These are phyloP conservation scores for Pterostichus niger DNA, from an alignment of 2,888 invertebrate genomes.

Conservation along the genomic window DNA sequence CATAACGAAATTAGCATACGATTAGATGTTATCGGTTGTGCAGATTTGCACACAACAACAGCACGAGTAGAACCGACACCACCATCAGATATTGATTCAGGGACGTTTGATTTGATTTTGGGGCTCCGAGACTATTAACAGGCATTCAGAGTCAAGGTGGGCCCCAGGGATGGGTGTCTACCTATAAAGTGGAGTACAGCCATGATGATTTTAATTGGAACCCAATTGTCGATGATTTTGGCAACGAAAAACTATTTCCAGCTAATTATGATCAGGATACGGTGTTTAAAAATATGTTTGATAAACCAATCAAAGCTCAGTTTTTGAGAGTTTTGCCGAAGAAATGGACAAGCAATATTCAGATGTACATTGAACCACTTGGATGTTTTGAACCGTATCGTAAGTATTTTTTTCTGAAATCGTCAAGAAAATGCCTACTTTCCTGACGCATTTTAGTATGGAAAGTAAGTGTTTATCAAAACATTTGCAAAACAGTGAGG, in stretches of 20 bases:
- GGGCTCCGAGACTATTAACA: constrained; percentile 86
- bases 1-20: constrained; percentile 82
- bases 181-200: constrained; percentile 87
- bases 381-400: constrained; percentile 89
- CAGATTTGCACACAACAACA: constrained; percentile 70
- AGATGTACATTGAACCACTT: constrained; percentile 86
- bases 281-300: constrained; percentile 83
- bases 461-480: too few species aligned
- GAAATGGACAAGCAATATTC: constrained; percentile 86
- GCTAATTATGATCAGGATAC: constrained; percentile 86
- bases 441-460: too few species aligned
- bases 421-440: too few species aligned
- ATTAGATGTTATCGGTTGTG: constrained; percentile 88
- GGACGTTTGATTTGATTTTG: constrained; percentile 84
- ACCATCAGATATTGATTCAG: not conserved
- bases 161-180: constrained; percentile 85
- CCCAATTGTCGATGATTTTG: constrained; percentile 80
- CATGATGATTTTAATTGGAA: constrained; percentile 86
- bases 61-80: not conserved
- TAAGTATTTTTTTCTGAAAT: constrained; percentile 77
- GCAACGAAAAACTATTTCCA: constrained; percentile 82
- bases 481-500: too few species aligned
- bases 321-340: constrained; percentile 86
- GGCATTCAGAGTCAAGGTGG: constrained; percentile 88
- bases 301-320: constrained; percentile 85